Percentiles rank a stretch among this genome's conserved stretches.
phyloP scores from a whole-genome alignment of 1,140 invertebrate species.

The Druon quercuslanigerum region DNA sequence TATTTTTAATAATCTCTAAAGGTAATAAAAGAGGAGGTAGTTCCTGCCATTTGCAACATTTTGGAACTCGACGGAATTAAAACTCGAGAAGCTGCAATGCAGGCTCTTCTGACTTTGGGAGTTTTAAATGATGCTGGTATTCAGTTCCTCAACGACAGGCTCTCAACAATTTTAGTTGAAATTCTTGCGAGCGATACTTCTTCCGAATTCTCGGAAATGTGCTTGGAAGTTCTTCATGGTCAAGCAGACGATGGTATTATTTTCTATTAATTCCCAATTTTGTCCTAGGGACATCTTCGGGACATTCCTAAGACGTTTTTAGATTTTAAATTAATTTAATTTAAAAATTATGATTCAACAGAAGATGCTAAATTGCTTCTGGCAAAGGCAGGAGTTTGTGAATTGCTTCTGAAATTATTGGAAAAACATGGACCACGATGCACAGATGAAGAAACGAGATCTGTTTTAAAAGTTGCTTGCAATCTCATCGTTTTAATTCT shows the following conservation, averaged over 20 bases:
- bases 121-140: constrained; percentile 83
- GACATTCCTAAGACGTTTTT: too few species aligned
- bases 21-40: constrained; percentile 81
- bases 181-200: constrained; percentile 59
- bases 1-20: constrained; percentile 52
- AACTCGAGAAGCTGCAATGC: constrained; percentile 78
- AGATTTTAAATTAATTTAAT: too few species aligned
- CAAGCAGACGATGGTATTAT: constrained; percentile 84
- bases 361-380: constrained; percentile 86
- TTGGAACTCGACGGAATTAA: constrained; percentile 72
- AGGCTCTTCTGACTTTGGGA: constrained; percentile 83
- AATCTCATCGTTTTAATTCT: constrained; percentile 89
- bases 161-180: constrained; percentile 61
- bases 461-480: constrained; percentile 87
- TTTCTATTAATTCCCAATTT: too few species aligned
- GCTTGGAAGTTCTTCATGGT: constrained; percentile 84
- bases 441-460: constrained; percentile 82
- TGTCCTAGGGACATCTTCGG: too few species aligned
- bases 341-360: constrained; percentile 64
- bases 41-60: constrained; percentile 78
- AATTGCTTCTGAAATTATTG: constrained; percentile 84
- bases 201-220: constrained; percentile 83
- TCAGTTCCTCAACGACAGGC: constrained; percentile 61
- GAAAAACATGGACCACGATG: constrained; percentile 81
- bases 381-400: constrained; percentile 84